Percentiles rank a stretch among this genome's conserved stretches.
Conservation (phyloP, 2,113 vertebrate species). For the Platichthys stellatus region DNA sequence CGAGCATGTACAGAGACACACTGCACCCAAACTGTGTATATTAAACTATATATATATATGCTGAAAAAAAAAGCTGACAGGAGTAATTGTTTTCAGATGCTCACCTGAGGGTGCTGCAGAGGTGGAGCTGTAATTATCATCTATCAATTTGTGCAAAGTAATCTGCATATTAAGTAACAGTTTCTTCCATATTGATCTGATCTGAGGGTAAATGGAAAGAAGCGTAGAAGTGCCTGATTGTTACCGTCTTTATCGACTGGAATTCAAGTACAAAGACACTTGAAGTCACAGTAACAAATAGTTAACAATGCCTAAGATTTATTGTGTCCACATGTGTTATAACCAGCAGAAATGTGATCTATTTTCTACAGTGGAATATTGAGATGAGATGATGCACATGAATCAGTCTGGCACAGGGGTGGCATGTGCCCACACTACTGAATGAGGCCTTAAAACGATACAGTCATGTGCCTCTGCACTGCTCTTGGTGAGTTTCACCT, state of each 20-base stretch:
- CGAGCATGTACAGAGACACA: not conserved
- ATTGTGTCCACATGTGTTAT: not conserved
- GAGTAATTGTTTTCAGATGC: constrained; percentile 23
- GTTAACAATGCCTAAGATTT: not conserved
- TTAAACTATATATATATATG: constrained; percentile 20
- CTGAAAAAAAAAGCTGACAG: not conserved
- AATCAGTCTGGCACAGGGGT: constrained; percentile 36
- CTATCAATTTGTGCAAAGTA: constrained; percentile 42
- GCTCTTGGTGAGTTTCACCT: constrained; percentile 19
- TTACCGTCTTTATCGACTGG: constrained; percentile 29
- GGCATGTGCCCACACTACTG: constrained; percentile 41
- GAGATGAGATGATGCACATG: not conserved
- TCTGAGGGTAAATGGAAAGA: constrained; percentile 18
- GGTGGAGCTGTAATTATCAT: constrained; percentile 56
- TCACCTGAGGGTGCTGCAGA: constrained; percentile 21
- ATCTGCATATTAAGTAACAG: constrained; percentile 58
- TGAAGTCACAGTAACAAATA: too few relatives aligned
- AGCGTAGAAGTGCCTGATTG: constrained; percentile 13
- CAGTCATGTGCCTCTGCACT: constrained; percentile 45
- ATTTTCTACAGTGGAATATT: constrained; percentile 4
- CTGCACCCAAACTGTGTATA: not conserved
- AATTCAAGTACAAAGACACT: constrained; percentile 20
- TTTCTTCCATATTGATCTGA: constrained; percentile 40
- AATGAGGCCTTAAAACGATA: constrained; percentile 14
- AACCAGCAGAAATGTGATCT: not conserved